Evolutionary conservation across 1,140 invertebrate genomes (phyloP).

Genomic region (Drosophila orena): DNA sequence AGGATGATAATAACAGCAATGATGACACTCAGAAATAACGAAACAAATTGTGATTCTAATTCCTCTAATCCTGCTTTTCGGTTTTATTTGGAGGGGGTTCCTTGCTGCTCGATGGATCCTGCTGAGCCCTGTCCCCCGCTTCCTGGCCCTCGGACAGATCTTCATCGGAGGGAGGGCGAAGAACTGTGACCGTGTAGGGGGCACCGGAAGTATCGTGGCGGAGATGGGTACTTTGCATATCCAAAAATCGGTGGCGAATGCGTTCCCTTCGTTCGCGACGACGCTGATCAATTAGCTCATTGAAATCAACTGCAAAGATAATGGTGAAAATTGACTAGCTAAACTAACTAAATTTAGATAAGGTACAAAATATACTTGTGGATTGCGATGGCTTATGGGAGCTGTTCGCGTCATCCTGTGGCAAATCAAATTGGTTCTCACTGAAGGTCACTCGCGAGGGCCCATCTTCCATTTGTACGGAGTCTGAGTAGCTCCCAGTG

Average conservation of each 20-base stretch:
- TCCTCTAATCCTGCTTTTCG: constrained; percentile 7
- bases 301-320: constrained; percentile 41
- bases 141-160: constrained; percentile 4
- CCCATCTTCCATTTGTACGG: neutral
- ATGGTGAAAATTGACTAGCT: too few species aligned
- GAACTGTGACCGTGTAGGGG: constrained; percentile 53
- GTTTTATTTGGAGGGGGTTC: neutral
- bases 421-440: neutral
- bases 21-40: neutral
- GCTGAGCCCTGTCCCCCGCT: neutral
- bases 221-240: constrained; percentile 43
- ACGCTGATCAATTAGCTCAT: constrained; percentile 64
- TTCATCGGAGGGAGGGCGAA: constrained; percentile 47
- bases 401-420: neutral
- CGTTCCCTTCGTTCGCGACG: constrained; percentile 54
- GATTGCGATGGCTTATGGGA: neutral
- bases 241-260: constrained; percentile 56
- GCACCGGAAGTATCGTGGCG: constrained; percentile 7
- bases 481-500: constrained; percentile 2
- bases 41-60: neutral
- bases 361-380: neutral
- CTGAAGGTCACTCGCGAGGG: constrained; percentile 2
- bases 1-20: too few species aligned
- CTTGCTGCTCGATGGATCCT: neutral
- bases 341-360: too few species aligned